phyloP scores from a whole-genome alignment of 1,140 invertebrate species.

The Papilio helenus region DNA sequence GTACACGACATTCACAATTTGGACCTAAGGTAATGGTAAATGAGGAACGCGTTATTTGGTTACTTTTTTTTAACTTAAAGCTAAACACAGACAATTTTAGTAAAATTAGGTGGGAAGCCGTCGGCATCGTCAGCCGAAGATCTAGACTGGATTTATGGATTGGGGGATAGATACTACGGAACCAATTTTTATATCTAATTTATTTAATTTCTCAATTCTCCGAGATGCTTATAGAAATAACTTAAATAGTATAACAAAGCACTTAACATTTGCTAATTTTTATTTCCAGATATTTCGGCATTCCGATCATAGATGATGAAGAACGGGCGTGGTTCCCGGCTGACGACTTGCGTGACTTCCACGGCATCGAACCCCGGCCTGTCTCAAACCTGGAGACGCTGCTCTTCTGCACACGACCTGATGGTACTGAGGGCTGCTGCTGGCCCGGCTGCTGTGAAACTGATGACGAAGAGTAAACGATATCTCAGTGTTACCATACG shows the following conservation, averaged over 20 bases:
- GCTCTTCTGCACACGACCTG: slow-evolving; percentile 92
- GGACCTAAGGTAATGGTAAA: background rate
- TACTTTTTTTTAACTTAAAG: background rate
- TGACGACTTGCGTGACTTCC: slow-evolving; percentile 93
- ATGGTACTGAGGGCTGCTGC: slow-evolving; percentile 92
- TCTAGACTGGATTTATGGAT: too few species aligned
- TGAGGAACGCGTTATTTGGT: background rate
- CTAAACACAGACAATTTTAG: too few species aligned
- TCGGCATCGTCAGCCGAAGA: too few species aligned
- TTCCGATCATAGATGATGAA: slow-evolving; percentile 93
- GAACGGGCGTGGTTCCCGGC: slow-evolving; percentile 96
- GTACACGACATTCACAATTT: too few species aligned
- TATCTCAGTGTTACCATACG: background rate
- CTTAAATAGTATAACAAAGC: too few species aligned
- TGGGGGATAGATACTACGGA: too few species aligned
- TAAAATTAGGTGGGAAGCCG: too few species aligned
- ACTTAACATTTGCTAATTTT: background rate
- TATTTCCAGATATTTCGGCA: slow-evolving; percentile 86
- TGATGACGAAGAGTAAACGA: slow-evolving; percentile 84
- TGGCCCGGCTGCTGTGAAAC: slow-evolving; percentile 88
- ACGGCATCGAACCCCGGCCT: slow-evolving; percentile 88
- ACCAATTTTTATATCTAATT: too few species aligned
- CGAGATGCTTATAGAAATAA: too few species aligned
- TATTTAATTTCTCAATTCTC: too few species aligned
- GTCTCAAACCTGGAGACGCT: slow-evolving; percentile 90